Percentiles rank a stretch among this genome's conserved stretches.
Evolutionary conservation across 2,113 vertebrate species (phyloP).

Genomic region (Pachypanchax playfairii): DNA sequence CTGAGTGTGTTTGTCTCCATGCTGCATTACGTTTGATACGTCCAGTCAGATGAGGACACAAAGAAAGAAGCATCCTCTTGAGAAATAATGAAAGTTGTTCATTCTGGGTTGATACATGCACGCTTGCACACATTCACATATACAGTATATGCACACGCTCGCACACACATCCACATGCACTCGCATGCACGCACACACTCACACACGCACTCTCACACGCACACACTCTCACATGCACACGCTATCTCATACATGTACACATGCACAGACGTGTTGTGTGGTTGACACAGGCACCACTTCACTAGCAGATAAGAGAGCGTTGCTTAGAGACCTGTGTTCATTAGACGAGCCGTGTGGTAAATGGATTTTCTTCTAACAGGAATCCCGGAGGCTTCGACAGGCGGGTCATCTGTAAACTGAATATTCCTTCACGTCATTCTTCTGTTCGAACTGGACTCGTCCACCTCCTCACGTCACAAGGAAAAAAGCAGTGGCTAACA

Average conservation of each 20-base stretch:
- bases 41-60: conserved; percentile 38
- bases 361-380: not conserved
- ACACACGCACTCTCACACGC: conserved; percentile 3
- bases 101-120: too few relatives aligned
- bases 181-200: too few relatives aligned
- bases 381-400: not conserved
- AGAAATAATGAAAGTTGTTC: conserved; percentile 69
- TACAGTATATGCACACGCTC: too few relatives aligned
- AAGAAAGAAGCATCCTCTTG: conserved; percentile 55
- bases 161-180: too few relatives aligned
- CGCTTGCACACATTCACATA: too few relatives aligned
- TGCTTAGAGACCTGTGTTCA: conserved; percentile 46
- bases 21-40: conserved; percentile 41
- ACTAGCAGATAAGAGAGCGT: conserved; percentile 14
- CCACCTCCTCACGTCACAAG: too few relatives aligned
- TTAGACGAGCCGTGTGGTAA: conserved; percentile 14
- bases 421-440: not conserved
- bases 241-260: too few relatives aligned
- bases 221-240: too few relatives aligned
- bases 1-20: conserved; percentile 11
- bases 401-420: not conserved
- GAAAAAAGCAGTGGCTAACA: too few relatives aligned
- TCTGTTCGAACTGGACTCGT: not conserved
- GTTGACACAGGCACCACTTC: too few relatives aligned
- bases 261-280: too few relatives aligned